Percentiles rank a stretch among this genome's conserved stretches.
These are phyloP conservation scores for Trilocha varians DNA, from an alignment of 2,888 invertebrate species.

Conservation along the genomic window DNA sequence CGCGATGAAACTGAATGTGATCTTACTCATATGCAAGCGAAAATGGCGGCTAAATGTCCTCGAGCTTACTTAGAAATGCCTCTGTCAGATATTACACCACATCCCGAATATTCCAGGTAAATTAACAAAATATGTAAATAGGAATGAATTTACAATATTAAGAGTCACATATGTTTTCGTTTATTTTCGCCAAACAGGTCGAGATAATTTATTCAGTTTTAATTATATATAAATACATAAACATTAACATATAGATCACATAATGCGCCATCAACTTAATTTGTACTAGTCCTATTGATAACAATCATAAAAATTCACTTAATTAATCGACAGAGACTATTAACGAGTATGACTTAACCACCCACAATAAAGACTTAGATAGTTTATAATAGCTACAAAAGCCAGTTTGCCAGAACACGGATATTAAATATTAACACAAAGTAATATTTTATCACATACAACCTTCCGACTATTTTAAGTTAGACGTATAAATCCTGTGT, in stretches of 20 bases:
- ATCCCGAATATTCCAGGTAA: constrained; percentile 53
- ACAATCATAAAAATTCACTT: too few relatives aligned
- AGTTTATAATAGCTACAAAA: not conserved
- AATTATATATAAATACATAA: too few relatives aligned
- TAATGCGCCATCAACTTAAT: too few relatives aligned
- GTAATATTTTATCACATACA: not conserved
- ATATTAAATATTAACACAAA: not conserved
- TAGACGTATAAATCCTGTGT: not conserved
- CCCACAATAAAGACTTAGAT: too few relatives aligned
- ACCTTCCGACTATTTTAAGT: not conserved
- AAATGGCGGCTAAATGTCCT: constrained; percentile 34
- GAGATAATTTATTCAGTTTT: too few relatives aligned
- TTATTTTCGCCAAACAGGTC: too few relatives aligned
- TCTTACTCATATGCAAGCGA: constrained; percentile 32
- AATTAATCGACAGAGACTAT: too few relatives aligned
- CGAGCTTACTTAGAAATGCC: constrained; percentile 53
- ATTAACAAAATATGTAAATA: not conserved
- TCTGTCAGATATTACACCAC: constrained; percentile 37
- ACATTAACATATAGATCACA: too few relatives aligned
- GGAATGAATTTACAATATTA: too few relatives aligned
- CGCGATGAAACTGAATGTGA: constrained; percentile 52
- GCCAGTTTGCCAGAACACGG: not conserved
- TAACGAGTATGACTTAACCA: too few relatives aligned
- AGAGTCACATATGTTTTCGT: too few relatives aligned
- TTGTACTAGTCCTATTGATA: too few relatives aligned